Percentiles rank a stretch among this genome's conserved stretches.
These are phyloP conservation scores for Spodoptera exigua DNA, from an alignment of 2,888 invertebrate genomes.

Conservation along the genomic window DNA sequence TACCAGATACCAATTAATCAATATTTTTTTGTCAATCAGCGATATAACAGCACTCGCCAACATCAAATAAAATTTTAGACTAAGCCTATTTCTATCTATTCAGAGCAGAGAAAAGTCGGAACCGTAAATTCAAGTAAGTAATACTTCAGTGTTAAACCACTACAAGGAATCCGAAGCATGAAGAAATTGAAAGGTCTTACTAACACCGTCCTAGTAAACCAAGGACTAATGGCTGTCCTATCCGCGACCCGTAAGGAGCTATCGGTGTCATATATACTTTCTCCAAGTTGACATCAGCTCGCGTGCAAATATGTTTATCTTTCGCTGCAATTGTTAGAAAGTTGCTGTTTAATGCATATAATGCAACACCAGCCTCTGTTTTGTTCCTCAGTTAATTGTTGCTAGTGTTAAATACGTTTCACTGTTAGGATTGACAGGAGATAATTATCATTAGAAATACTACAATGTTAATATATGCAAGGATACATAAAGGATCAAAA, in stretches of 20 bases:
- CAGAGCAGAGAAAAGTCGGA: too few species aligned
- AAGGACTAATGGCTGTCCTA: slow-evolving; percentile 17
- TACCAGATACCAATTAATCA: not conserved
- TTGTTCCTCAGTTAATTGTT: slow-evolving; percentile 39
- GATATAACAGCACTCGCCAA: too few species aligned
- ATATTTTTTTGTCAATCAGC: not conserved
- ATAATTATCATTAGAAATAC: not conserved
- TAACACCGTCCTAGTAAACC: not conserved
- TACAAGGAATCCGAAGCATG: too few species aligned
- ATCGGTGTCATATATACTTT: slow-evolving; percentile 66
- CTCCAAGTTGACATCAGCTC: slow-evolving; percentile 61
- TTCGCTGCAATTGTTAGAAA: slow-evolving; percentile 62
- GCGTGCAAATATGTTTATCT: slow-evolving; percentile 68
- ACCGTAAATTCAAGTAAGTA: too few species aligned
- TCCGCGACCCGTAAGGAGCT: slow-evolving; percentile 48
- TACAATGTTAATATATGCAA: not conserved
- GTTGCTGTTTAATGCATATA: slow-evolving; percentile 47
- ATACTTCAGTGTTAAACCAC: too few species aligned
- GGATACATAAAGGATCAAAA: not conserved
- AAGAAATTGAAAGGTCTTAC: not conserved
- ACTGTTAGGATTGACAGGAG: slow-evolving; percentile 6
- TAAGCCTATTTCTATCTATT: not conserved
- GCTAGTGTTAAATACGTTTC: slow-evolving; percentile 27
- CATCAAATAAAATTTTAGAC: slow-evolving; percentile 5
- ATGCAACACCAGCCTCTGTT: slow-evolving; percentile 35